Evolutionary conservation across 2,113 vertebrate species (phyloP), one percentile per base, ranked within the genome.

Genomic region (Sinocyclocheilus anshuiensis): DNA sequence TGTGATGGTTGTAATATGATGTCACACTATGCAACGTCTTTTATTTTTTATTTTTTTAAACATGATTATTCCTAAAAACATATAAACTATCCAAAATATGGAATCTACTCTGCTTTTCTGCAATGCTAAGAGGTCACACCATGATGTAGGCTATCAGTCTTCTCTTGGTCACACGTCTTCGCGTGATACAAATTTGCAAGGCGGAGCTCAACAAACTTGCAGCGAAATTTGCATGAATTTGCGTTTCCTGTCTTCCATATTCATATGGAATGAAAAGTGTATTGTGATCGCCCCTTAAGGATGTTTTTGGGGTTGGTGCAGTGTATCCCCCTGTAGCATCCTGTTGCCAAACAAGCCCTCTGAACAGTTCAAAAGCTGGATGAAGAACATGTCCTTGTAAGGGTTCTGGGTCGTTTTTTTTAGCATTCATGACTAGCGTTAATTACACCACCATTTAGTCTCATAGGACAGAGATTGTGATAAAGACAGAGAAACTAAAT

Each of bases 271-370:
- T 57, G 6, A 57, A 57, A 57, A 57, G 6, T 55, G 16, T 2
- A 57, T 2, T 57, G 55, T 22, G 4, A 18, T 55, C 5, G 53
- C 16, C 16, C 53, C 53, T 55, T 55, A 24, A 76, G 22, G 39
- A 42, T 77, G 29, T 22, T 63, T 80, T 5, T 24, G 29, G 5
- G 18, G 33, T 79, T 11, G 12, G 29, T 61, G 6, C 6, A 80
- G 15, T 13, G 1, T 42, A 65, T 39, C 59, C 57, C 57, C 22
- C 77, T 6, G 16, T 45, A 26, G 12, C 4, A 20, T 81, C 36
- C 59, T 81, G 59, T 81, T 65, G 36, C 36, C 36, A 81, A 45
- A 63, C 78, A 81, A 63, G 12, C 53, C 36, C 20, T 59, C 29
- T 59, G 77, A 33, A 29, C 18, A 3, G 57, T 13, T 63, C 22